Conservation (phyloP, 2,797 vertebrate genomes). For the Rousettus madagascariensis region DNA sequence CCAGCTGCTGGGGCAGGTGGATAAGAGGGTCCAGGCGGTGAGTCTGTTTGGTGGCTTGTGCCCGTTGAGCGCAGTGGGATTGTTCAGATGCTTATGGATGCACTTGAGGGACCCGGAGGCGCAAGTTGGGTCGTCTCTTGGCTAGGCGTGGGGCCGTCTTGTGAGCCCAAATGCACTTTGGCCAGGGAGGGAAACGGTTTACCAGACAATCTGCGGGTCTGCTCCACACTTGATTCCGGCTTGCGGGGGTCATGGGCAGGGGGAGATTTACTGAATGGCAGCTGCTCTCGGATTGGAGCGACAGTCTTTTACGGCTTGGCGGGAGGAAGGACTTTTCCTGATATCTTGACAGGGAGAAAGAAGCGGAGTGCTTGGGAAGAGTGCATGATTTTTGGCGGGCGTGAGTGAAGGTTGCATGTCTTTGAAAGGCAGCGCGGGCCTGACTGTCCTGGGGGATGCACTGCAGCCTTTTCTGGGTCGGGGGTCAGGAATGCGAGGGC, state of each 20-base stretch:
- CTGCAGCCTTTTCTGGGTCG: not conserved
- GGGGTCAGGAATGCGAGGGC: not conserved
- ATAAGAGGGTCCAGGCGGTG: not conserved
- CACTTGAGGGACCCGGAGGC: not conserved
- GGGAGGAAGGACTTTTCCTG: not conserved
- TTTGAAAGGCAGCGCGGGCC: conserved; percentile 36
- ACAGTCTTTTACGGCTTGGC: not conserved
- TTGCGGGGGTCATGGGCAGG: not conserved
- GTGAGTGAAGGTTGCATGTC: not conserved
- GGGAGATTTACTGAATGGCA: not conserved
- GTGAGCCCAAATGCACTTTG: not conserved
- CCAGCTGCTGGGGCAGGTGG: conserved; percentile 47
- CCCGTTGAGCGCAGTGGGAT: not conserved
- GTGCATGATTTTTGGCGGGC: conserved; percentile 68
- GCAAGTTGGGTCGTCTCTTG: not conserved
- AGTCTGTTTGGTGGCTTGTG: not conserved
- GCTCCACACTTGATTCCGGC: not conserved
- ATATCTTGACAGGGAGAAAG: not conserved
- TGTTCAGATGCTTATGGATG: not conserved
- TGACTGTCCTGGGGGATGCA: not conserved
- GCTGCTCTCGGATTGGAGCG: not conserved
- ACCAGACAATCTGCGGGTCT: not conserved
- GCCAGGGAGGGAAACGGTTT: not conserved
- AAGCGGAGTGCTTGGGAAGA: not conserved
- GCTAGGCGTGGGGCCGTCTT: not conserved